Evolutionary conservation across 2,888 invertebrate genomes (phyloP).

Genomic region (Lagria hirta): DNA sequence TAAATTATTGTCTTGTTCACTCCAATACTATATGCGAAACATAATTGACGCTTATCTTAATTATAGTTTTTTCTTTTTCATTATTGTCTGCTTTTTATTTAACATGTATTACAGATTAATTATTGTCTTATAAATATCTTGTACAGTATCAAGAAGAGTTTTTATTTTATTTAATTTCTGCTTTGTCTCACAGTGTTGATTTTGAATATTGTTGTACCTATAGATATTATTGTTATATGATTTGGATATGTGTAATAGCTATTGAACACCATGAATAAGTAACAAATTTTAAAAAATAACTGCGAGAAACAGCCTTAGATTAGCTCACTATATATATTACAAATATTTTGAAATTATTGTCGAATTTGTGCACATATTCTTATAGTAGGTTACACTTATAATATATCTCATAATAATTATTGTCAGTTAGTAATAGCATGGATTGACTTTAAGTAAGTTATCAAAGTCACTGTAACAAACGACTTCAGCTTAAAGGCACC

Average conservation of each 20-base stretch:
- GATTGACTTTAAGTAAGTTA: conserved; percentile 18
- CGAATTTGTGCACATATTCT: conserved; percentile 40
- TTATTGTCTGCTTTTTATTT: conserved; percentile 12
- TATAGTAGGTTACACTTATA: conserved; percentile 16
- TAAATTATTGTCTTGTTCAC: conserved; percentile 18
- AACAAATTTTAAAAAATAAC: conserved; percentile 21
- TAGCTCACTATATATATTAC: conserved; percentile 30
- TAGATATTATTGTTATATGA: conserved; percentile 12
- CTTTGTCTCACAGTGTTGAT: conserved; percentile 13
- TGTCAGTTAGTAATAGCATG: conserved; percentile 19
- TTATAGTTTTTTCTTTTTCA: too few relatives aligned
- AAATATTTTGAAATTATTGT: conserved; percentile 40
- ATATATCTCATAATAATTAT: conserved; percentile 21
- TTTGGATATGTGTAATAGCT: conserved; percentile 24
- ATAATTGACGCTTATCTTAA: not conserved
- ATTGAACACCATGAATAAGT: conserved; percentile 24
- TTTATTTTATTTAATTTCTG: too few relatives aligned
- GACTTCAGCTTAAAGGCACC: too few relatives aligned
- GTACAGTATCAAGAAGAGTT: too few relatives aligned
- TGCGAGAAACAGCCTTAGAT: conserved; percentile 28
- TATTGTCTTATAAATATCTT: conserved; percentile 2
- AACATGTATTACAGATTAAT: conserved; percentile 2
- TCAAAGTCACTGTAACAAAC: conserved; percentile 15
- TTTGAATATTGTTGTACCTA: conserved; percentile 16
- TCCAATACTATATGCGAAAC: conserved; percentile 14